Evolutionary conservation across 1,140 invertebrate species (phyloP).

Genomic region (Augochlora pura): DNA sequence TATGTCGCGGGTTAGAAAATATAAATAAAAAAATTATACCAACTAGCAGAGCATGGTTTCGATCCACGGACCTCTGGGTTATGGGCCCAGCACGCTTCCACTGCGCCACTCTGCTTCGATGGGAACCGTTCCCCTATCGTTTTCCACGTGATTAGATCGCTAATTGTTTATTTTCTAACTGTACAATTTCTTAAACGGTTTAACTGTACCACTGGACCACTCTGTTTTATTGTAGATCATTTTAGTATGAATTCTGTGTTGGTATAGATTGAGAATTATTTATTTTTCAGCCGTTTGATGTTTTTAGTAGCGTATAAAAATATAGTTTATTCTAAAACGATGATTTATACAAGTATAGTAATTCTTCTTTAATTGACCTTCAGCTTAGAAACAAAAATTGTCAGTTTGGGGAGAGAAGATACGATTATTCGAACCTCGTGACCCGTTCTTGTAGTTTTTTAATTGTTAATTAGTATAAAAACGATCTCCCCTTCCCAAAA

Average conservation of each 20-base stretch:
- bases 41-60: conserved; percentile 92
- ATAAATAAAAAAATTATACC: not conserved
- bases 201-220: conserved; percentile 92
- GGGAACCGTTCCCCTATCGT: not conserved
- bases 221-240: conserved; percentile 83
- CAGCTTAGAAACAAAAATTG: too few relatives aligned
- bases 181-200: not conserved
- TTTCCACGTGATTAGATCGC: not conserved
- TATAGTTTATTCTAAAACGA: too few relatives aligned
- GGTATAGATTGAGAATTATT: not conserved
- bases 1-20: too few relatives aligned
- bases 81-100: conserved; percentile 99
- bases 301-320: not conserved
- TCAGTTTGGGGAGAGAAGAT: too few relatives aligned
- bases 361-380: too few relatives aligned
- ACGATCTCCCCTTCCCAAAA: too few relatives aligned
- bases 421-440: too few relatives aligned
- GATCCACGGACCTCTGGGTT: conserved; percentile 98
- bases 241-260: not conserved
- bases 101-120: conserved; percentile 94
- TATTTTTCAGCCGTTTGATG: not conserved
- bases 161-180: not conserved
- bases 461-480: too few relatives aligned
- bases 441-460: too few relatives aligned
- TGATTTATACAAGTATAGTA: not conserved